Percentiles rank a stretch among this genome's conserved stretches.
phyloP scores from a whole-genome alignment of 2,797 vertebrate genomes.

The Nothura maculosa region DNA sequence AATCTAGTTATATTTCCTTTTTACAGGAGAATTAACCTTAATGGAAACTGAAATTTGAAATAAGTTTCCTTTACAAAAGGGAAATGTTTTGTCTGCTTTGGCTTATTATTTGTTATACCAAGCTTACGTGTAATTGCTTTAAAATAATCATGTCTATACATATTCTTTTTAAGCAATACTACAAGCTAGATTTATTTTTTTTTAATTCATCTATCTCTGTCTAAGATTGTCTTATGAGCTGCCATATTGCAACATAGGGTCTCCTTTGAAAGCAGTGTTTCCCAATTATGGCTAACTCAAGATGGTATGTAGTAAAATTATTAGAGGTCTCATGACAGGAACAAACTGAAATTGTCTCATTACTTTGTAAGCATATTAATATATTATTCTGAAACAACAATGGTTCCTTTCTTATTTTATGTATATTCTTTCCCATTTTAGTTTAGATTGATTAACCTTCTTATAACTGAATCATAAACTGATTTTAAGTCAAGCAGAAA shows the following conservation, averaged over 20 bases:
- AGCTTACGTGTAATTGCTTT: conserved; percentile 8
- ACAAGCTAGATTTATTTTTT: conserved; percentile 19
- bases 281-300: conserved; percentile 19
- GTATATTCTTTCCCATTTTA: conserved; percentile 69
- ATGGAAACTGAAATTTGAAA: conserved; percentile 50
- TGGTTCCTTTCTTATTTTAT: conserved; percentile 62
- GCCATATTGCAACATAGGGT: conserved; percentile 39
- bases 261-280: conserved; percentile 13
- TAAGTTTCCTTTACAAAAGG: conserved; percentile 45
- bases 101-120: conserved; percentile 9
- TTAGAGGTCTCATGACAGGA: conserved; percentile 6
- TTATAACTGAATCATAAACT: conserved; percentile 76
- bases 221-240: conserved; percentile 27
- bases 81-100: conserved; percentile 13
- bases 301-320: neutral
- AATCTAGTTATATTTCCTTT: conserved; percentile 68
- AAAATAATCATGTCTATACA: neutral
- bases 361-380: conserved; percentile 32
- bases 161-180: conserved; percentile 3
- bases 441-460: conserved; percentile 80
- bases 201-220: conserved; percentile 10
- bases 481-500: conserved; percentile 80
- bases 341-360: conserved; percentile 57
- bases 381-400: conserved; percentile 55
- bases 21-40: conserved; percentile 19